Base-by-base conservation (phyloP, 92 coral and sea anemone genomes). In the Heliopora coerulea region DNA sequence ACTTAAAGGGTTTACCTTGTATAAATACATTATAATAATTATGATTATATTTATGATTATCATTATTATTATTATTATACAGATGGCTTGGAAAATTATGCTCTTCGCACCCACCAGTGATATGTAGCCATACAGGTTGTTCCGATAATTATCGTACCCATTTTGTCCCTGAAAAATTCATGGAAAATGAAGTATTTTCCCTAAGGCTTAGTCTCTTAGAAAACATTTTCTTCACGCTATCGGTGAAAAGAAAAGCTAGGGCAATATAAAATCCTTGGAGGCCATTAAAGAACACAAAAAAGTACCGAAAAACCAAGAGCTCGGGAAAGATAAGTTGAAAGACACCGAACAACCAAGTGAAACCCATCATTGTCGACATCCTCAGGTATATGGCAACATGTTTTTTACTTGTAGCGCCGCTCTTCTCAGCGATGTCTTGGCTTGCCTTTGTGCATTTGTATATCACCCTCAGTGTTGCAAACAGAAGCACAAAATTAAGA, bases 221-320 rank as follows among this genome's bases (percentile, higher is more conserved):
- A 24, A 65, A 8, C 29, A 39, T 7, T 44, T 65, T 41, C 56
- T 65, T 65, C 25, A 65, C 56, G 15, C 23, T 65, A 26, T 39
- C 72, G 15, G 72, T 65, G 54, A 40, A 65, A 25, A 65, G 72
- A n/a, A 65, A 65, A 0, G 72, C 72, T 8, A 44, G 29, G 1
- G 72, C 72, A 25, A 65, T 65, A n/a, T 65, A 65, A 44, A 65
- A 65, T 1, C 72, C 72, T 46, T 65, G 72, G 11, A 65, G 33
- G 15, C 72, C 72, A 25, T 65, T 65, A 3, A 41, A 25, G 21
- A 65, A 39, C 10, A 65, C 72, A 26, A 65, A 65, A 15, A 65
- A 32, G 26, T 65, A 65, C 1, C 41, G 29, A 20, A 65, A 65
- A 8, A 41, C 72, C 15, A 65, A 8, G 3, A 65, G 30, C 14